Evolutionary conservation across 1,140 invertebrate genomes (phyloP).

Genomic region (Panonychus citri): DNA sequence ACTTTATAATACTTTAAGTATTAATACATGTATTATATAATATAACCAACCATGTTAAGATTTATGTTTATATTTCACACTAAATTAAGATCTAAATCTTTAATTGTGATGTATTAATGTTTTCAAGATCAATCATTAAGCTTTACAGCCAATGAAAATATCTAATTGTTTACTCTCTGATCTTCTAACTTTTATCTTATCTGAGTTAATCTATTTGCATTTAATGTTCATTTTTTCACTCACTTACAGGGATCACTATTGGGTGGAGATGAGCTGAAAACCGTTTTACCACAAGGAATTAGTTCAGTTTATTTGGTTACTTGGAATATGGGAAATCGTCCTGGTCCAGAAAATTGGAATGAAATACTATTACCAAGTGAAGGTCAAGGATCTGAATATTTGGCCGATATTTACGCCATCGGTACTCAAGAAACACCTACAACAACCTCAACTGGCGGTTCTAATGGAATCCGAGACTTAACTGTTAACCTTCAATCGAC

Average conservation of each 20-base stretch:
- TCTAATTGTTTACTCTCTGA: too few species aligned
- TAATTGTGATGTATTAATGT: too few species aligned
- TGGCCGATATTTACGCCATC: conserved; percentile 72
- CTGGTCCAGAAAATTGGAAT: conserved; percentile 38
- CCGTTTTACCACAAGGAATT: conserved; percentile 58
- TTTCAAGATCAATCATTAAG: too few species aligned
- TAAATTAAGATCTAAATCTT: too few species aligned
- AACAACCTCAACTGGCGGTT: neutral
- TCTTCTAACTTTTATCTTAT: too few species aligned
- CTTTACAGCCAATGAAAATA: too few species aligned
- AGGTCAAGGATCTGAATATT: conserved; percentile 39
- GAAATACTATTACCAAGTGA: conserved; percentile 63
- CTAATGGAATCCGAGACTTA: conserved; percentile 51
- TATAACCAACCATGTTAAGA: too few species aligned
- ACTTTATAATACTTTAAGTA: too few species aligned
- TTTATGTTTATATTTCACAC: too few species aligned
- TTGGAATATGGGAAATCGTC: conserved; percentile 85
- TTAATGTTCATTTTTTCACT: too few species aligned
- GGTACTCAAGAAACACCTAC: conserved; percentile 61
- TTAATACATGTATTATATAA: too few species aligned
- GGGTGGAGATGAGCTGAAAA: conserved; percentile 53
- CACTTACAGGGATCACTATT: conserved; percentile 33
- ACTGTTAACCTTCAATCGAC: conserved; percentile 72
- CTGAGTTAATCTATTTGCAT: too few species aligned
- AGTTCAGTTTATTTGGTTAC: conserved; percentile 66